Conservation (phyloP, 2,113 vertebrate genomes). For the Aspidoscelis tigris region DNA sequence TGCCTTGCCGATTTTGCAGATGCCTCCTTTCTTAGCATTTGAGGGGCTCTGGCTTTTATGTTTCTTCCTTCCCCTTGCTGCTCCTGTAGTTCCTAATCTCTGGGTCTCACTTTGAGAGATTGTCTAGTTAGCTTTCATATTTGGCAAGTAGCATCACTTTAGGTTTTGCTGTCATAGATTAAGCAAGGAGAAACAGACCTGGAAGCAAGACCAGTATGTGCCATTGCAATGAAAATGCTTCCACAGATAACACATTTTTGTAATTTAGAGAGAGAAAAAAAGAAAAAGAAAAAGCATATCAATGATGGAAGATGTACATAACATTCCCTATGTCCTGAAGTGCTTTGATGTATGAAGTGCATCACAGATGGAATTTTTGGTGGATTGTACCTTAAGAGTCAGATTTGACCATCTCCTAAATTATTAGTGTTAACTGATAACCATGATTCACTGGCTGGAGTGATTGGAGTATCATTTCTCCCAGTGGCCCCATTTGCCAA, state of each 20-base stretch:
- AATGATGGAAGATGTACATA: not conserved
- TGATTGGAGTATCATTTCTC: not conserved
- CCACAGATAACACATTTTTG: not conserved
- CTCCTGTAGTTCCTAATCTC: not conserved
- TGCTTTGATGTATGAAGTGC: not conserved
- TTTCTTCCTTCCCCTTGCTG: no score
- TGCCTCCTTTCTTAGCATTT: not conserved
- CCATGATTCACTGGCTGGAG: not conserved
- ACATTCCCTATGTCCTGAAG: not conserved
- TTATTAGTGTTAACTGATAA: not conserved
- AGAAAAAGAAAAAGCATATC: no score
- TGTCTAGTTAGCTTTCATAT: not conserved
- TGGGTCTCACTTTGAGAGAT: not conserved
- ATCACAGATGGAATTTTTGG: not conserved
- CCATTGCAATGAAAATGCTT: no score
- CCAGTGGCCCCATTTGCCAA: slow-evolving; percentile 29
- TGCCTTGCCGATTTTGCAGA: not conserved
- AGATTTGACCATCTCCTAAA: not conserved
- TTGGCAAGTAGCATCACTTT: not conserved
- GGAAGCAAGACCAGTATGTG: not conserved
- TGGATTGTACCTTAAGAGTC: not conserved
- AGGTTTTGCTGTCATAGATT: not conserved
- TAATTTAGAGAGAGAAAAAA: not conserved
- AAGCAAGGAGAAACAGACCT: not conserved
- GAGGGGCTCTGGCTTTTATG: not conserved